Conservation (phyloP, 2,888 invertebrate genomes). For the Drosophila ezoana region DNA sequence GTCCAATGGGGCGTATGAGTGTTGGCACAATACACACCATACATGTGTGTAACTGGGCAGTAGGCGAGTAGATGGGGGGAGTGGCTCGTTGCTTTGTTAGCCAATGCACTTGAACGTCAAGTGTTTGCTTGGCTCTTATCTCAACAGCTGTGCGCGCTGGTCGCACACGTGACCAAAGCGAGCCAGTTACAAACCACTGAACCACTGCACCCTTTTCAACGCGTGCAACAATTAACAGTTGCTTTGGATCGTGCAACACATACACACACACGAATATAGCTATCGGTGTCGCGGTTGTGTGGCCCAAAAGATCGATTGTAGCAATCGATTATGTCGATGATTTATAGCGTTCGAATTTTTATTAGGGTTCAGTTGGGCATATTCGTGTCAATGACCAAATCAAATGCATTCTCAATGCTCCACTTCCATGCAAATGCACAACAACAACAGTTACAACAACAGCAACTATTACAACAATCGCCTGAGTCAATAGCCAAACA, state of each 20-base stretch:
- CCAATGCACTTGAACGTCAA: constrained; percentile 63
- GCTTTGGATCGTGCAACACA: constrained; percentile 61
- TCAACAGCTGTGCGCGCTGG: constrained; percentile 63
- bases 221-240: constrained; percentile 42
- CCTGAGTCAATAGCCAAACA: constrained; percentile 45
- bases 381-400: constrained; percentile 77
- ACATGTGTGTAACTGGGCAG: constrained; percentile 1
- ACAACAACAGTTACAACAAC: constrained; percentile 29
- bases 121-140: constrained; percentile 61
- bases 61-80: neutral
- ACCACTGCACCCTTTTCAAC: constrained; percentile 70
- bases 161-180: constrained; percentile 65
- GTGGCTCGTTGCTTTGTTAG: constrained; percentile 29
- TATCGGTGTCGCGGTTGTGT: constrained; percentile 30
- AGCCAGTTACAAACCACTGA: constrained; percentile 40
- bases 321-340: constrained; percentile 76
- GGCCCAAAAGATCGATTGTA: constrained; percentile 68
- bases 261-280: constrained; percentile 10
- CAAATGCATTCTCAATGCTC: constrained; percentile 62
- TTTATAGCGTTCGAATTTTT: constrained; percentile 67
- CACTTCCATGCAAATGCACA: constrained; percentile 65
- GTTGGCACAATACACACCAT: constrained; percentile 12
- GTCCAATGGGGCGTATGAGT: constrained; percentile 49
- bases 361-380: constrained; percentile 45
- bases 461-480: constrained; percentile 13